Conservation (phyloP, 2,888 invertebrate species). For the Achlya flavicornis region DNA sequence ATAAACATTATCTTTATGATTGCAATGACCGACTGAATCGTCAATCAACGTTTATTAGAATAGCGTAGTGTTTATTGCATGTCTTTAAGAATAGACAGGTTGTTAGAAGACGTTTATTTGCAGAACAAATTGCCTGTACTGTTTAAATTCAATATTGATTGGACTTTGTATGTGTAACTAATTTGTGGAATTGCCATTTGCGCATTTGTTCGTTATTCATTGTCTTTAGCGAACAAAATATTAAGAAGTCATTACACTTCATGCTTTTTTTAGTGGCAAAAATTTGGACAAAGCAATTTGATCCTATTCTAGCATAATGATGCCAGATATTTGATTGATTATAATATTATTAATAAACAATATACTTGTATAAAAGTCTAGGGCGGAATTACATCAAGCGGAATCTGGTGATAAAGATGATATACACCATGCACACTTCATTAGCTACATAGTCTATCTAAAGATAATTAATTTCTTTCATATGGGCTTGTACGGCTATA, state of each 20-base stretch:
- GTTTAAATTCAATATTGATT: not conserved
- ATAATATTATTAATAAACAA: not conserved
- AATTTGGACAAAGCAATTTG: too few species aligned
- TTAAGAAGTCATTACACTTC: not conserved
- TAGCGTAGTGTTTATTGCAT: not conserved
- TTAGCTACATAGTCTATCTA: too few species aligned
- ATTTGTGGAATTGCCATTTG: not conserved
- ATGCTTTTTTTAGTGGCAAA: not conserved
- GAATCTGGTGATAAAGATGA: too few species aligned
- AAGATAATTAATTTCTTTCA: not conserved
- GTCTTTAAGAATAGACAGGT: not conserved
- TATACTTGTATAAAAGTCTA: too few species aligned
- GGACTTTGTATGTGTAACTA: not conserved
- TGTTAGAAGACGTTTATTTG: not conserved
- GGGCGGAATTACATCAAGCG: too few species aligned
- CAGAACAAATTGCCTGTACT: not conserved
- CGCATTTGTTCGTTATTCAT: not conserved
- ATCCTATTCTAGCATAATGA: too few species aligned
- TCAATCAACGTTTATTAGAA: not conserved
- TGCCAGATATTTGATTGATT: too few species aligned
- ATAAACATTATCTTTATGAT: slow-evolving; percentile 1
- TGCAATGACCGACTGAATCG: not conserved
- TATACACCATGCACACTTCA: too few species aligned
- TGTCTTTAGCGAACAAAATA: not conserved
- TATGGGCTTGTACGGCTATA: not conserved